Evolutionary conservation across 2,797 vertebrate genomes (phyloP).

Genomic region (Pipistrellus pygmaeus): DNA sequence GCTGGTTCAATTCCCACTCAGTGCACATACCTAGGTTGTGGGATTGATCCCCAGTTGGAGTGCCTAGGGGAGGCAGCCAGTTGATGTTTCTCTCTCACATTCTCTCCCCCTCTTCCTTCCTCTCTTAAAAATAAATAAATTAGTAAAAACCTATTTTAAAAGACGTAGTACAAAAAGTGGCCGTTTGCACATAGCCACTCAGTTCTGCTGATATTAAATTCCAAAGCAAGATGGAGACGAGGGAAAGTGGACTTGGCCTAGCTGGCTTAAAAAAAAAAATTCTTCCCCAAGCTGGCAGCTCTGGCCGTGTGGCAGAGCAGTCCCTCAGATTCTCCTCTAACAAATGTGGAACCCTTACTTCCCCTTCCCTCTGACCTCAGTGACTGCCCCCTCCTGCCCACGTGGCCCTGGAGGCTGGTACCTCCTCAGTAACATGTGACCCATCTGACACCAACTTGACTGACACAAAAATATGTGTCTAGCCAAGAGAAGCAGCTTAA

Average conservation of each 20-base stretch:
- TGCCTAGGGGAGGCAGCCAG: neutral
- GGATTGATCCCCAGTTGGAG: neutral
- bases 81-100: neutral
- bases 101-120: neutral
- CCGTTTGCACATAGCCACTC: neutral
- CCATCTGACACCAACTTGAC: slow-evolving; percentile 38
- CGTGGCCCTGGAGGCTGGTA: slow-evolving; percentile 29
- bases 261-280: neutral
- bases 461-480: slow-evolving; percentile 65
- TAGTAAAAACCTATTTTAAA: neutral
- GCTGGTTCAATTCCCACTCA: neutral
- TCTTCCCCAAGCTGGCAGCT: neutral
- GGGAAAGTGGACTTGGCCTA: neutral
- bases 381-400: neutral
- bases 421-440: slow-evolving; percentile 61
- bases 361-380: slow-evolving; percentile 27
- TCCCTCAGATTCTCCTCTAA: neutral
- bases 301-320: neutral
- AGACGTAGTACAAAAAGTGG: neutral
- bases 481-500: slow-evolving; percentile 39
- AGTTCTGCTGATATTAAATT: neutral
- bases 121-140: neutral
- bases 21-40: neutral
- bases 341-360: neutral
- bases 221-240: slow-evolving; percentile 24